Evolutionary conservation across 2,888 invertebrate genomes (phyloP), one percentile per base, ranked within the genome.

Genomic region (Xestia c-nigrum): DNA sequence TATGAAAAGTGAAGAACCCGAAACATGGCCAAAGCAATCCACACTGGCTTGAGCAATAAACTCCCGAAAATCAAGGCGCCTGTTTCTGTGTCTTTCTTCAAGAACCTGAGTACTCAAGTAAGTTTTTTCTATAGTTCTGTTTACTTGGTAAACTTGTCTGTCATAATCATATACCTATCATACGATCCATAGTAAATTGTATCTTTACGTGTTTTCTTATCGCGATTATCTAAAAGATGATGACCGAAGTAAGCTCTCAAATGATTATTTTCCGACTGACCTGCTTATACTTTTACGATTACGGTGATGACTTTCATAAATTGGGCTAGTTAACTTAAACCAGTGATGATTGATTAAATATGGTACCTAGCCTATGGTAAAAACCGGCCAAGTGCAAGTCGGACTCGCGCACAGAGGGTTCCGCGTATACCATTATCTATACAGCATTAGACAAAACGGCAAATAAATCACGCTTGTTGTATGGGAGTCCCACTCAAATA

Each of bases 11-110:
- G 19, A 10, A 24, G 9, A 59, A 67, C 21, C n/a, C 9, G 52
- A 59, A 78, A 65, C 38, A 94, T 95, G 95, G 91, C 90, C 21
- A 93, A 88, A 85, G 74, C 93, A 55, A 87, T 90, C 67, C 89
- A 87, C 46, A 76, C 90, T 57, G 88, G 92, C 84, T 87, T 93
- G 24, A 89, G 85, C 85, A 85, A 84, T 86, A 92, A 89, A 24
- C 31, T 75, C 6, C 57, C 79, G 2, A 83, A 82, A 67, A 68
- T 87, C 81, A 91, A 87, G 63, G 79, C 87, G 7, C 75, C 77
- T 67, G 72, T 80, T 59, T 72, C 74, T 46, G 72, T 83, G 67
- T 85, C n/a, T n/a, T n/a, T 87, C 43, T 55, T 70, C 46, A 91
- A 86, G 72, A 88, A 89, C 81, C 76, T 93, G 52, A 93, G 90